Evolutionary conservation across 23 tunicate species (phyloP).

Genomic region (Trididemnum clinides): DNA sequence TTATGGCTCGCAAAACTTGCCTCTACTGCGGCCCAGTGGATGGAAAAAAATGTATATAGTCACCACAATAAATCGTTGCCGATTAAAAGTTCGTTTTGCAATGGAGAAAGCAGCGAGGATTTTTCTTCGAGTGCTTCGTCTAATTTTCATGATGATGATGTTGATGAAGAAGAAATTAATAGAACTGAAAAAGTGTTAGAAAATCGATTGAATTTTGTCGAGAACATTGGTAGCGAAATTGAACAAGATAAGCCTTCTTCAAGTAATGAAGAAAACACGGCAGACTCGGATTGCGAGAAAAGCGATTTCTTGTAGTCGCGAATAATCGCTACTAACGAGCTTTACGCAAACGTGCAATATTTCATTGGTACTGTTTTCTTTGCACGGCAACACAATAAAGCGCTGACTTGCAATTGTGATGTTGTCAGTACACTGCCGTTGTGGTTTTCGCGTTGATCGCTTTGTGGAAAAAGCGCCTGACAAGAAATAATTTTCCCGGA

Average conservation of each 20-base stretch:
- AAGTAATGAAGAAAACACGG: background rate
- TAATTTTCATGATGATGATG: background rate
- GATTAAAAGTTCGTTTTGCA: background rate
- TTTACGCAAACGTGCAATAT: too few relatives aligned
- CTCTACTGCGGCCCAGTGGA: slow-evolving; percentile 77
- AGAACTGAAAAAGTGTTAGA: background rate
- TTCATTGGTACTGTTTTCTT: too few relatives aligned
- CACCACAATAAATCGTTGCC: background rate
- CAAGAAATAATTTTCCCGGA: too few relatives aligned
- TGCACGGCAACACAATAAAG: too few relatives aligned
- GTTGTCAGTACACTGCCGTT: too few relatives aligned
- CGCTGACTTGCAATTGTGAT: too few relatives aligned
- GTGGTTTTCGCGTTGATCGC: too few relatives aligned
- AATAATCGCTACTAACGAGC: background rate
- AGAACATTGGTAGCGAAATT: background rate
- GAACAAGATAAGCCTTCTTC: background rate
- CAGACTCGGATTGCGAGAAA: background rate
- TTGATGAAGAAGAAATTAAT: background rate
- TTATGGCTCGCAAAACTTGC: slow-evolving; percentile 55
- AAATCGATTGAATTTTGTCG: background rate
- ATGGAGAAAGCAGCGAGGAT: background rate
- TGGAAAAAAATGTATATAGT: slow-evolving; percentile 43
- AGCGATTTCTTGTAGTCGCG: slow-evolving; percentile 1
- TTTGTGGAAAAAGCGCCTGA: too few relatives aligned
- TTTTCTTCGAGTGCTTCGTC: background rate